Conservation (phyloP, 2,888 invertebrate species). For the Trileptium ribeirensis region DNA sequence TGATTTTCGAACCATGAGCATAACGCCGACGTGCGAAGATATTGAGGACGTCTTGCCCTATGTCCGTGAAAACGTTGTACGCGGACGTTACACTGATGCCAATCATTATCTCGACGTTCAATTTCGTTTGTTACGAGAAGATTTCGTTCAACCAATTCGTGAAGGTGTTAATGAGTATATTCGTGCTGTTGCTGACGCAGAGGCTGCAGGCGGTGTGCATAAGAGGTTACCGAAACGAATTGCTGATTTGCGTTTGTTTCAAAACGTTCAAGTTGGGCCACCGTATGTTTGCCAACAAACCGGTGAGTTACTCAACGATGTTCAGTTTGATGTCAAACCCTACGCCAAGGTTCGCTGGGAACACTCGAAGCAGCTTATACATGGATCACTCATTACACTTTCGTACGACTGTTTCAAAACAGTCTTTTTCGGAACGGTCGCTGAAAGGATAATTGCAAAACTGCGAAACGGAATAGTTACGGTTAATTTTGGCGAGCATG, state of each 20-base stretch:
- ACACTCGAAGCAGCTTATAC: constrained; percentile 61
- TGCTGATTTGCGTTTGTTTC: constrained; percentile 22
- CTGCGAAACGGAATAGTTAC: constrained; percentile 56
- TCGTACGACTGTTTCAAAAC: constrained; percentile 64
- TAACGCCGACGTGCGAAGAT: constrained; percentile 52
- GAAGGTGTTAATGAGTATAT: constrained; percentile 58
- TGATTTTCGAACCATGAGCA: constrained; percentile 51
- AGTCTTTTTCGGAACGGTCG: constrained; percentile 64
- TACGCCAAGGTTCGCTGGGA: constrained; percentile 50
- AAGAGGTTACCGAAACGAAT: neutral
- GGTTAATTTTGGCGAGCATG: constrained; percentile 11
- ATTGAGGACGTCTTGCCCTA: constrained; percentile 51
- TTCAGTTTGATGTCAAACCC: constrained; percentile 28
- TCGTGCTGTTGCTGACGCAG: no score
- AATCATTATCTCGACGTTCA: constrained; percentile 72
- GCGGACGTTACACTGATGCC: constrained; percentile 62
- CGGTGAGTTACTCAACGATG: constrained; percentile 34
- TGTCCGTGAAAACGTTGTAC: constrained; percentile 60
- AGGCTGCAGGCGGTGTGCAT: neutral
- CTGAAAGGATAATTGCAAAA: constrained; percentile 58
- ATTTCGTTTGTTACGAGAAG: constrained; percentile 69
- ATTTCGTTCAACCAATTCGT: constrained; percentile 67
- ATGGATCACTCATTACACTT: constrained; percentile 67
- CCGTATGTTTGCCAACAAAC: constrained; percentile 32
- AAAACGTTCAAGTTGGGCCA: constrained; percentile 29